A percentile compares a stretch with the other conserved stretches of the same genome.
phyloP scores from a whole-genome alignment of 2,113 vertebrate species.

The Ciconia boyciana region DNA sequence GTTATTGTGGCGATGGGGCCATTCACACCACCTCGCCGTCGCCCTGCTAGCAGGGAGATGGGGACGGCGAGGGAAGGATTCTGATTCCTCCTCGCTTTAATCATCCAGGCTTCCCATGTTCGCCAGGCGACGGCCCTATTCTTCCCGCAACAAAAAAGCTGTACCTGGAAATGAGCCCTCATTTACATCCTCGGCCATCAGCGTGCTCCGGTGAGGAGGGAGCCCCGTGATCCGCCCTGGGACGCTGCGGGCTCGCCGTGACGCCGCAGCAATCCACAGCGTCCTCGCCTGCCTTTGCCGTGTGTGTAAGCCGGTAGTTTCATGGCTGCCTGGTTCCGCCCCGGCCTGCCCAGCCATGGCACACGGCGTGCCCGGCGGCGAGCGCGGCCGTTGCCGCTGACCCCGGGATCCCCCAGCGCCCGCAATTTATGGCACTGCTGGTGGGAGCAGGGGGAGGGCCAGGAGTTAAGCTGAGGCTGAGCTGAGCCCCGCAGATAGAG shows the following conservation, averaged over 20 bases:
- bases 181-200: neutral
- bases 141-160: neutral
- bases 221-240: accelerated
- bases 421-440: neutral
- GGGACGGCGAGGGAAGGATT: neutral
- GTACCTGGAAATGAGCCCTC: neutral
- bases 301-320: neutral
- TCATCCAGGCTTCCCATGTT: neutral
- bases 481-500: constrained; percentile 33
- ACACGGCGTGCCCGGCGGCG: neutral
- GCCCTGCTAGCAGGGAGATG: neutral
- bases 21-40: accelerated
- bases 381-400: constrained; percentile 15
- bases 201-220: neutral
- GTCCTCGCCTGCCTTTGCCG: neutral
- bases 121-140: neutral
- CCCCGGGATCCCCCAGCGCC: constrained; percentile 47
- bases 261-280: accelerated
- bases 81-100: neutral
- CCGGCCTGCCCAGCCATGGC: neutral
- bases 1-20: neutral
- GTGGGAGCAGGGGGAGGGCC: neutral
- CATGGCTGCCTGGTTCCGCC: neutral
- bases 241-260: neutral
- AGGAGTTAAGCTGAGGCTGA: neutral